Evolutionary conservation across 2,113 vertebrate genomes (phyloP).

Genomic region (Zosterops pallidus): DNA sequence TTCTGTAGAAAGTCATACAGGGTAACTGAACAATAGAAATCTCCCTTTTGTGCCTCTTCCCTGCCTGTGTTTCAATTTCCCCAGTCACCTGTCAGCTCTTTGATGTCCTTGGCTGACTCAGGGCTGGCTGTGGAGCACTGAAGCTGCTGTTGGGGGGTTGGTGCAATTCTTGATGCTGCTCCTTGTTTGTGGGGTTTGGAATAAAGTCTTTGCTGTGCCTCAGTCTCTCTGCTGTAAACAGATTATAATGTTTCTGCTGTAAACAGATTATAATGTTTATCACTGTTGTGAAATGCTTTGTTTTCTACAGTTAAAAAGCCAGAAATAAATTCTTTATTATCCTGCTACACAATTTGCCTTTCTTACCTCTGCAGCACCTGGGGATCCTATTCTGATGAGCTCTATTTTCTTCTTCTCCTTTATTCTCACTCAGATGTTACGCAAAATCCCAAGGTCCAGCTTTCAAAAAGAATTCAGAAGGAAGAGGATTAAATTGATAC

Average conservation of each 20-base stretch:
- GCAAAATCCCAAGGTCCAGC: not conserved
- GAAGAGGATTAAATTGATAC: rapidly evolving
- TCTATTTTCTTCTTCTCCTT: not conserved
- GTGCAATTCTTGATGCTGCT: not conserved
- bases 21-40: not conserved
- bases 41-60: not conserved
- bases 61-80: not conserved
- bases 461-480: not conserved
- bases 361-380: not conserved
- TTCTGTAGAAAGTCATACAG: not conserved
- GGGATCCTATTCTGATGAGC: not conserved
- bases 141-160: not conserved
- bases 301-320: not conserved
- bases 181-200: not conserved
- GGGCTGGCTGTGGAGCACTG: not conserved
- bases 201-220: not conserved
- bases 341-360: not conserved
- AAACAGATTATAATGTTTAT: not conserved
- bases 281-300: not conserved
- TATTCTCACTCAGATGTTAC: not conserved
- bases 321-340: not conserved
- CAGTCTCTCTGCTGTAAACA: not conserved
- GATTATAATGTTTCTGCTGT: not conserved
- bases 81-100: not conserved
- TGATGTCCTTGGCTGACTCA: not conserved